Conservation (phyloP, 1,140 invertebrate genomes). For the Heliothis virescens region DNA sequence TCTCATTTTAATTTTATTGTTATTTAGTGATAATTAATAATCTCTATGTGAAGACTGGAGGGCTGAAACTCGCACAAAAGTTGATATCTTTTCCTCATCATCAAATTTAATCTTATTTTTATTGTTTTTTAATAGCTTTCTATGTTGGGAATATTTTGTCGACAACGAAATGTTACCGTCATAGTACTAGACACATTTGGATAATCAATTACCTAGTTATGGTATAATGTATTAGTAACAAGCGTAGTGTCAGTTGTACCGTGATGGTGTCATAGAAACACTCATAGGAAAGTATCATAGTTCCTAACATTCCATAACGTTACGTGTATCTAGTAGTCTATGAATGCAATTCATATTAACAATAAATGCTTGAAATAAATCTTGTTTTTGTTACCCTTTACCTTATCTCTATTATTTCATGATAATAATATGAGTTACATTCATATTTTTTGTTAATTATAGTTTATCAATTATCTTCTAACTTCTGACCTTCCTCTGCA, state of each 20-base stretch:
- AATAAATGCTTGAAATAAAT: conserved; percentile 78
- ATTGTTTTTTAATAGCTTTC: not conserved
- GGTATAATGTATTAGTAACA: not conserved
- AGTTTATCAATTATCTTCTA: conserved; percentile 31
- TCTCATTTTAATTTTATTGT: not conserved
- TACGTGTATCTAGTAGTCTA: conserved; percentile 51
- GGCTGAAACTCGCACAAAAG: conserved; percentile 2
- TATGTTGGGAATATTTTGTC: conserved; percentile 6
- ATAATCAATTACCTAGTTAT: not conserved
- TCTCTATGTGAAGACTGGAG: not conserved
- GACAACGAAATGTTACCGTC: conserved; percentile 1
- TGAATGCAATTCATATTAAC: conserved; percentile 84
- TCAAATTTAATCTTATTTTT: too few relatives aligned
- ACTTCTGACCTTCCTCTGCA: not conserved
- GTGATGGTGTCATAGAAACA: conserved; percentile 23
- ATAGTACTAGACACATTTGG: conserved; percentile 23
- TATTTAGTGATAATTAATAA: not conserved
- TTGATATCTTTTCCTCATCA: not conserved
- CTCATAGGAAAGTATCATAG: conserved; percentile 29
- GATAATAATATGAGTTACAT: conserved; percentile 81
- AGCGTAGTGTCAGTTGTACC: not conserved
- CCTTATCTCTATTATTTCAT: conserved; percentile 54
- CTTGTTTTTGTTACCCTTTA: conserved; percentile 66
- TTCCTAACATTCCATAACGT: conserved; percentile 41
- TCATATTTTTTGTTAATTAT: conserved; percentile 66